Conservation (phyloP, 37 sponge, comb jelly and placozoan genomes). For the Halichondria panicea region DNA sequence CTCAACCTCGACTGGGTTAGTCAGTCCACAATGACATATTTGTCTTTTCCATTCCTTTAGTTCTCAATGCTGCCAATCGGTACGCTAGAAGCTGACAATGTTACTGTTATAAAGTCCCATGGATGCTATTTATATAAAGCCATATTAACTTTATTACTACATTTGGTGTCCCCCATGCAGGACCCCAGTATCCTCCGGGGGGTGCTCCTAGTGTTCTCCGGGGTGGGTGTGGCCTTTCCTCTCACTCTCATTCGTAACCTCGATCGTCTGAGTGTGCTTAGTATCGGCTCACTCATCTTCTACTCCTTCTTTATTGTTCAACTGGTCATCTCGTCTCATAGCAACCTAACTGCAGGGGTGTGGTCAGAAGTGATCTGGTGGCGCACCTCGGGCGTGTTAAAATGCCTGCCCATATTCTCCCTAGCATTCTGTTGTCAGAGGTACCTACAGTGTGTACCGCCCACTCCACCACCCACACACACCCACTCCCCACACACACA, state of each 20-base stretch:
- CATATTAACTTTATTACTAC: neutral
- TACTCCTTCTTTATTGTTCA: conserved; percentile 42
- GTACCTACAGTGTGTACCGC: conserved; percentile 23
- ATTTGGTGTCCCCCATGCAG: conserved; percentile 13
- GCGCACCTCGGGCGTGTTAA: conserved; percentile 46
- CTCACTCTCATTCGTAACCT: conserved; percentile 59
- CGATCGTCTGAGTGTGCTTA: conserved; percentile 38
- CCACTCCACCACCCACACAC: conserved; percentile 9
- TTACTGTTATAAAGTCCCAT: neutral
- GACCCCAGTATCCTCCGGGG: conserved; percentile 29
- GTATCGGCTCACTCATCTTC: conserved; percentile 64
- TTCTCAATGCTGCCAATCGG: neutral
- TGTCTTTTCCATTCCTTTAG: too few species aligned
- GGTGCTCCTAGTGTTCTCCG: conserved; percentile 33
- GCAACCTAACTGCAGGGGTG: conserved; percentile 2
- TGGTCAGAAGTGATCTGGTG: conserved; percentile 19
- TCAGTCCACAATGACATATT: neutral
- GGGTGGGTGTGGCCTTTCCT: conserved; percentile 60
- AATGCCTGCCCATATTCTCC: conserved; percentile 71
- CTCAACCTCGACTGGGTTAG: conserved; percentile 38
- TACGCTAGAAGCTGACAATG: neutral
- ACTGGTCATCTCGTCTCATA: conserved; percentile 14
- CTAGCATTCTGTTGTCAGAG: conserved; percentile 81
- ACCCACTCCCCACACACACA: conserved; percentile 10
- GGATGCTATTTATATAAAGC: neutral